Base-by-base conservation (phyloP, 1,140 invertebrate genomes). In the Aplysia californica region DNA sequence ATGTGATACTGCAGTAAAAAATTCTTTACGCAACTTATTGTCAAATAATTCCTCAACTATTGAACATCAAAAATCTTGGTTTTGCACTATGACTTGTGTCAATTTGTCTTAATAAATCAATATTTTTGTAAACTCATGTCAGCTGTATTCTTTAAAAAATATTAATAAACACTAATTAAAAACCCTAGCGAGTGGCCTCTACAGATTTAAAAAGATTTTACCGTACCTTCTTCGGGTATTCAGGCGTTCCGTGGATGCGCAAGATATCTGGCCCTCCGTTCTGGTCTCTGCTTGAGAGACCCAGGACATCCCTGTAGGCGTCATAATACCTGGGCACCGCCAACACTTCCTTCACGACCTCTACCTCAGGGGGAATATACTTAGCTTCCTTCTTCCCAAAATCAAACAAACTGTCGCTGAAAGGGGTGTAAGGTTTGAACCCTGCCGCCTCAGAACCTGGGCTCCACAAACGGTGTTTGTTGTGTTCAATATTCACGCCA, bases 201-300 rank as follows among this genome's bases (percentile, higher is more conserved):
- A n/a, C n/a, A n/a, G n/a, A n/a, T n/a, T n/a, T n/a, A n/a, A n/a
- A n/a, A n/a, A n/a, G n/a, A n/a, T n/a, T n/a, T n/a, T n/a, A n/a
- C n/a, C n/a, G n/a, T n/a, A 50, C 44, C n/a, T 50, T 50, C n/a
- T 50, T n/a, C n/a, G 44, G 44, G n/a, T 61, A 61, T 29, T 61
- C 58, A 10, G 58, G 58, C 6, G 10, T 61, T 61, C 58, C 58
- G 29, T 61, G 58, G 58, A 61, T 6, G 10, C 29, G 10, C 6
- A 61, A 26, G 29, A 61, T 29, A 61, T 61, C 26, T 31, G 58
- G 20, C 58, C 10, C 26, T 29, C 26, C 10, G 29, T 61, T 10
- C 6, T 10, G 10, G 6, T 61, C 58, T 6, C 10, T 31, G 20
- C 6, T 23, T 6, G 10, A 6, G 6, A 61, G 6, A 26, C 29